Base-by-base conservation (phyloP, 2,797 vertebrate species). In the Rhinatrema bivittatum region DNA sequence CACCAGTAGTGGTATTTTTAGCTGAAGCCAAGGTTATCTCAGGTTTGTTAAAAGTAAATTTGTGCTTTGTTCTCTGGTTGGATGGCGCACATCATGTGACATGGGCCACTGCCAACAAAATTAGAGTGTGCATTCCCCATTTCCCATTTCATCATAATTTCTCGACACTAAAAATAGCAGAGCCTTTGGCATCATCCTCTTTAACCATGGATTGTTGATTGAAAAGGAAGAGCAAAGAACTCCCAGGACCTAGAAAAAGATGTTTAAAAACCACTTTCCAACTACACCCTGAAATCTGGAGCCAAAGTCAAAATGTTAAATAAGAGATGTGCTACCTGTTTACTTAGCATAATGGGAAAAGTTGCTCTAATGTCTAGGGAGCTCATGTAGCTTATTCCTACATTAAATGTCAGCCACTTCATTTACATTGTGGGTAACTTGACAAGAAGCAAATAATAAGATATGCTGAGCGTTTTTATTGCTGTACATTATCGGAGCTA, bases 1-100 rank as follows among this genome's bases (percentile, higher is more conserved):
- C n/a, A n/a, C n/a, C n/a, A n/a, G n/a, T n/a, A n/a, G n/a, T n/a
- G n/a, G n/a, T n/a, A n/a, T n/a, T 72, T 76, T 67, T 70, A 66
- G 56, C 45, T 22, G 51, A 66, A 72, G 56, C 20, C 32, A 62
- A 62, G 21, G 14, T 60, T 67, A 61, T 59, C 33, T 63, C 37
- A 56, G 57, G 45, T 61, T 62, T 56, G 32, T 46, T 51, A n/a
- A 42, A 50, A 62, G 29, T 36, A 42, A 56, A 53, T 25, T 16
- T 19, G 10, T 6, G 9, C 19, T 20, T 9, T 13, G 5, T 38
- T 58, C 14, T 26, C 20, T 40, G 20, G 20, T 50, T 46, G 40
- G 49, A 29, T 22, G 28, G 10, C 39, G 32, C 57, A 28, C 36
- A 19, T 16, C 29, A 40, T 6, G 4, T 45, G 51, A 48, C 20